phyloP scores from a whole-genome alignment of 2,113 vertebrate genomes.

The Pungitius pungitius region DNA sequence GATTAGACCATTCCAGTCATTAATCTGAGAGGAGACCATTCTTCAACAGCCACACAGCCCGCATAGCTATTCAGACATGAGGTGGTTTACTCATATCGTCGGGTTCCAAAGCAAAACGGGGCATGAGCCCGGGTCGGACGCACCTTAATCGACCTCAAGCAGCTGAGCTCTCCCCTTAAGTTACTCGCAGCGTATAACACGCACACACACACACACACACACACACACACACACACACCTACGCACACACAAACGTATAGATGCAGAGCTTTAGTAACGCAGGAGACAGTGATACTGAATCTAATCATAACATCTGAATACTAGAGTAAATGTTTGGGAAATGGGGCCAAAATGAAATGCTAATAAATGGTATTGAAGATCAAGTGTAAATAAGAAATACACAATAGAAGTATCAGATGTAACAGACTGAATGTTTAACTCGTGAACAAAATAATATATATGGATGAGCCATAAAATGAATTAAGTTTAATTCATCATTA shows the following conservation, averaged over 20 bases:
- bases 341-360: neutral
- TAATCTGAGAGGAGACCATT: constrained; percentile 50
- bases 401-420: neutral
- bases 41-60: constrained; percentile 14
- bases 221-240: neutral
- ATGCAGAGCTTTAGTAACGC: neutral
- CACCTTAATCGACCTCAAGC: constrained; percentile 36
- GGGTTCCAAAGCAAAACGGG: constrained; percentile 36
- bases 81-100: constrained; percentile 54
- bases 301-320: neutral
- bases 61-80: constrained; percentile 29
- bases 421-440: neutral
- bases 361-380: neutral
- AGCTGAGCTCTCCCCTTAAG: constrained; percentile 10
- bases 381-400: neutral
- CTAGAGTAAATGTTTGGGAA: neutral
- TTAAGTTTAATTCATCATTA: too few relatives aligned
- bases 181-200: neutral
- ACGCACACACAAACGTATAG: neutral
- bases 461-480: neutral
- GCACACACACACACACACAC: constrained; percentile 5
- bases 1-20: constrained; percentile 53
- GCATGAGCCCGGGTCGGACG: constrained; percentile 31
- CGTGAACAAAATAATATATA: neutral
- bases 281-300: neutral